These are phyloP conservation scores for Lophura swinhoii DNA, from an alignment of 2,797 vertebrate genomes.

Conservation along the genomic window DNA sequence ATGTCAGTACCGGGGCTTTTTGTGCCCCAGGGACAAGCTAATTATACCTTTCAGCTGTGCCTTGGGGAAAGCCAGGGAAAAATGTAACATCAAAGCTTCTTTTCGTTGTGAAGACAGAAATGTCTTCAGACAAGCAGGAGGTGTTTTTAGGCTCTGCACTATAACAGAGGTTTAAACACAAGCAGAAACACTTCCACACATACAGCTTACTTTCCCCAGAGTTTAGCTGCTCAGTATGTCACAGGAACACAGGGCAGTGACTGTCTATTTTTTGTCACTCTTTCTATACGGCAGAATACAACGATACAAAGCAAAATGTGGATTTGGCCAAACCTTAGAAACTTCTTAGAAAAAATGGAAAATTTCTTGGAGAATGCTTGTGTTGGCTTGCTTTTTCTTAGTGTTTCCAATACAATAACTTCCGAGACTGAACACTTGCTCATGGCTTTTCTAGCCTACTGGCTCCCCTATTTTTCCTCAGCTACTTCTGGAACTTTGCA, in stretches of 20 bases:
- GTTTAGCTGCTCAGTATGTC: not conserved
- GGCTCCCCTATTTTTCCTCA: not conserved
- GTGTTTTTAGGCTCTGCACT: not conserved
- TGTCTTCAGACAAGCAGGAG: not conserved
- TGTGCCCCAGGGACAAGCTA: not conserved
- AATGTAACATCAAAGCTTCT: not conserved
- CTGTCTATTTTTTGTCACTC: not conserved
- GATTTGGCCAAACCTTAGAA: not conserved
- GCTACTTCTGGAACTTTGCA: not conserved
- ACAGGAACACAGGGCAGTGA: not conserved
- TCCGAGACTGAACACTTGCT: not conserved
- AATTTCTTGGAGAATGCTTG: not conserved
- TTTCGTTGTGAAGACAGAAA: not conserved
- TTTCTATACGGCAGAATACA: not conserved
- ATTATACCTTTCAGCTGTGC: not conserved
- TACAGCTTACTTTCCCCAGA: not conserved
- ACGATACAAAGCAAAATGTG: not conserved
- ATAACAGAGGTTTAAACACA: not conserved
- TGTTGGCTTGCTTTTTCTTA: not conserved
- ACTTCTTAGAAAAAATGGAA: not conserved
- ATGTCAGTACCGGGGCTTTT: not conserved
- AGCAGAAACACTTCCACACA: not conserved
- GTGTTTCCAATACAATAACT: not conserved
- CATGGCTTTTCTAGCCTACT: not conserved
- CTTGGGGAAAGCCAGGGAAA: not conserved